Evolutionary conservation across 2,797 vertebrate species (phyloP), one percentile per base, ranked within the genome.

Genomic region (Manis crassicaudata): DNA sequence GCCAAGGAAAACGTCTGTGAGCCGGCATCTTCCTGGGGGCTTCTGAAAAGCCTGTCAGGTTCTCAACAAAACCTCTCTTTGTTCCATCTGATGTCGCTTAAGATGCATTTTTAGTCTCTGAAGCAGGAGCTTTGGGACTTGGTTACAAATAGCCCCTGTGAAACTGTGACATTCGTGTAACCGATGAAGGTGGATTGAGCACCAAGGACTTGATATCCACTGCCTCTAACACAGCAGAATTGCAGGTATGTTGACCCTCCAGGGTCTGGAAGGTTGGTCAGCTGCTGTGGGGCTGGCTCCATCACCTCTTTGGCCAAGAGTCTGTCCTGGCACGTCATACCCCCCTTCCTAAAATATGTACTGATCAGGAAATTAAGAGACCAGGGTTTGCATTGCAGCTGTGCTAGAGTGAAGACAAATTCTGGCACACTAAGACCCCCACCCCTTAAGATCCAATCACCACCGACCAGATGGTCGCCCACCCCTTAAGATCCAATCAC

Each of bases 31-130:
- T 72, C 72, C 43, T 2, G 4, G 46, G 60, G 90, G 54, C 35
- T 9, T 62, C 54, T 3, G 17, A 0, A 62, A 72, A 65, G 63
- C 90, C 29, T 9, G 25, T 7, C 82, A 21, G 40, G 8, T 46
- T 40, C 83, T 56, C 50, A 86, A 80, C 72, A 81, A 90, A 90
- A 86, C 60, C 0, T 13, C 37, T 56, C 68, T 82, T 70, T 27
- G 70, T 68, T 77, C 37, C 54, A 27, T 29, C 5, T 46, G 37
- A 90, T 76, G 63, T 80, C 9, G 27, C 43, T 83, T n/a, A 32
- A 90, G 65, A 63, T 32, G 4, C 46, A 20, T 27, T 92, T 37
- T 54, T 43, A 62, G 76, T 50, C 70, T 35, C 54, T 25, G 58
- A 21, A 37, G 46, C 43, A 68, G 63, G n/a, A 88, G 90, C 73